phyloP scores from a whole-genome alignment of 2,888 invertebrate species.

The Agelastica alni region DNA sequence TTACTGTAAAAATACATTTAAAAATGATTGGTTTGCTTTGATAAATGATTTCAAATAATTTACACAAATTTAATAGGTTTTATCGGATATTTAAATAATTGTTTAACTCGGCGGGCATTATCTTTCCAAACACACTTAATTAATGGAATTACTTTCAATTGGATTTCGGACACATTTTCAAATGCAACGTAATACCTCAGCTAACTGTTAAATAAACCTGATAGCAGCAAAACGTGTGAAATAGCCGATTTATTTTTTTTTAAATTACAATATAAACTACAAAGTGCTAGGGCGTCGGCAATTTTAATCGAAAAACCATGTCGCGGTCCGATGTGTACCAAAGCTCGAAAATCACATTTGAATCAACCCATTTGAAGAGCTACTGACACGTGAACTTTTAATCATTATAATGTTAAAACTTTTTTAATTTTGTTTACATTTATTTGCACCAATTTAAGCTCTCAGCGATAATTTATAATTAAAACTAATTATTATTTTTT shows the following conservation, averaged over 20 bases:
- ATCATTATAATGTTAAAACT: too few species aligned
- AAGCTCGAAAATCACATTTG: conserved; percentile 19
- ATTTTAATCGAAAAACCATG: conserved; percentile 39
- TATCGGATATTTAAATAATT: too few species aligned
- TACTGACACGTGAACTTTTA: too few species aligned
- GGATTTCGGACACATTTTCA: conserved; percentile 7
- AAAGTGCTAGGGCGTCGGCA: conserved; percentile 31
- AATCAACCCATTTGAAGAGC: conserved; percentile 5
- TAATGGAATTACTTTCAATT: conserved; percentile 8
- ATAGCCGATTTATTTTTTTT: conserved; percentile 27
- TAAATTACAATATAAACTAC: conserved; percentile 32
- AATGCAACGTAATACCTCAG: conserved; percentile 26
- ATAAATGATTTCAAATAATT: too few species aligned
- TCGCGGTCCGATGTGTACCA: conserved; percentile 26
- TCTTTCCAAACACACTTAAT: conserved; percentile 3
- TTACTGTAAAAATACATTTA: too few species aligned
- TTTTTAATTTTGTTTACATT: too few species aligned
- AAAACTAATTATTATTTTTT: too few species aligned
- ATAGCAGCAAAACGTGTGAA: conserved; percentile 6
- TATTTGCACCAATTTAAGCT: too few species aligned
- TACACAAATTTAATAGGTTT: too few species aligned
- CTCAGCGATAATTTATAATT: too few species aligned
- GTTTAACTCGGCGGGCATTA: background rate
- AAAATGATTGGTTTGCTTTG: too few species aligned
- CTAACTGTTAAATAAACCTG: conserved; percentile 28